phyloP scores from a whole-genome alignment of 2,797 vertebrate genomes.

The Acrossocheilus fasciatus region DNA sequence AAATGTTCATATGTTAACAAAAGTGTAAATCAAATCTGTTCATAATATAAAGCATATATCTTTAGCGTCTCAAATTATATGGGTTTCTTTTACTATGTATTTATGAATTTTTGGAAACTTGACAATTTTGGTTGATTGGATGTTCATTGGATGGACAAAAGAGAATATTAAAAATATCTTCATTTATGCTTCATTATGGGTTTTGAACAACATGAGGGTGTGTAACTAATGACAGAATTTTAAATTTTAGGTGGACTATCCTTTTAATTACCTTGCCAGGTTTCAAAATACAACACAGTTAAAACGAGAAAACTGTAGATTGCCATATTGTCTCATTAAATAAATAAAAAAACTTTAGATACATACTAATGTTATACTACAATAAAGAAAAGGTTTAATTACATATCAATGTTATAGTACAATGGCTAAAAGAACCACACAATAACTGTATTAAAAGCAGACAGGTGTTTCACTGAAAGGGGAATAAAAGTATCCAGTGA shows the following conservation, averaged over 20 bases:
- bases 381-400: background rate
- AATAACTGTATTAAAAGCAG: constrained; percentile 65
- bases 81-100: background rate
- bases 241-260: background rate
- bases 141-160: background rate
- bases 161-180: background rate
- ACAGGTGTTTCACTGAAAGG: constrained; percentile 60
- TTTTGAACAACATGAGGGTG: background rate
- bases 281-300: background rate
- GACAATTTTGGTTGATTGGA: background rate
- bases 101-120: background rate
- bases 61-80: background rate
- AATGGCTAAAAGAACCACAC: constrained; percentile 37
- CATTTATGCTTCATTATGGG: background rate
- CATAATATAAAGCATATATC: background rate
- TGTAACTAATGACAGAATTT: background rate
- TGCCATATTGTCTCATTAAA: background rate
- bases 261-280: background rate
- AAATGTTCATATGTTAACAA: background rate
- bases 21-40: background rate
- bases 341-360: background rate
- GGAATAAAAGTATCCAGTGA: constrained; percentile 36
- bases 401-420: constrained; percentile 44
- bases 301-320: background rate
- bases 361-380: background rate